These are phyloP conservation scores for Gambusia holbrooki DNA, from an alignment of 2,113 vertebrate species.

Conservation along the genomic window DNA sequence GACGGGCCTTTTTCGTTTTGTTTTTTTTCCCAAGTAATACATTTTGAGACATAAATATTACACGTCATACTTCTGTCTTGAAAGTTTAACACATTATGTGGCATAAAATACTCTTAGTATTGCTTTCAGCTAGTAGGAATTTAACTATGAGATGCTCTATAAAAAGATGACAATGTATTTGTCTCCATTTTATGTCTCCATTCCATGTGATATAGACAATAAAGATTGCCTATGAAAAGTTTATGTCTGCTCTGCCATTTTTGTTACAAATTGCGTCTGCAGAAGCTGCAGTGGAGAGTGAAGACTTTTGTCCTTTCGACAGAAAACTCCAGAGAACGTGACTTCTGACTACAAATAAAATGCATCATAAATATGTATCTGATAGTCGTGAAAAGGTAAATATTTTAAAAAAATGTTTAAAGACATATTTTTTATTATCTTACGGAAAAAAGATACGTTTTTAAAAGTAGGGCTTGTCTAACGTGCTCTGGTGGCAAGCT, in stretches of 20 bases:
- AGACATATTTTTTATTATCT: no score
- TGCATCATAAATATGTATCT: no score
- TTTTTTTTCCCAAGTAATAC: constrained; percentile 30
- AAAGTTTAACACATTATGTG: constrained; percentile 68
- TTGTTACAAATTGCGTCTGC: not conserved
- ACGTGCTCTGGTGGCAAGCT: no score
- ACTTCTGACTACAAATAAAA: no score
- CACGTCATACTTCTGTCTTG: constrained; percentile 39
- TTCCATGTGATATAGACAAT: not conserved
- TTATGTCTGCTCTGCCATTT: not conserved
- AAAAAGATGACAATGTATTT: not conserved
- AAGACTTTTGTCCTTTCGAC: not conserved
- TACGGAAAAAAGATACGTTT: no score
- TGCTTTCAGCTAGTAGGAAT: constrained; percentile 60
- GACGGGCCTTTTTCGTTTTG: not conserved
- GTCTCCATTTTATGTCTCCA: not conserved
- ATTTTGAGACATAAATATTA: constrained; percentile 4
- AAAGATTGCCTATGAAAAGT: not conserved
- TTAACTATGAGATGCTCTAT: not conserved
- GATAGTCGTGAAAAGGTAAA: no score
- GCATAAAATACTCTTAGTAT: constrained; percentile 58
- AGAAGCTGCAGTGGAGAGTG: not conserved
- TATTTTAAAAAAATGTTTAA: no score
- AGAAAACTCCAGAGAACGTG: not conserved
- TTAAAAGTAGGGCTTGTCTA: no score